A percentile compares a stretch with the other conserved stretches of the same genome.
Conservation (phyloP, 2,797 vertebrate genomes). For the Distichodus sexfasciatus region DNA sequence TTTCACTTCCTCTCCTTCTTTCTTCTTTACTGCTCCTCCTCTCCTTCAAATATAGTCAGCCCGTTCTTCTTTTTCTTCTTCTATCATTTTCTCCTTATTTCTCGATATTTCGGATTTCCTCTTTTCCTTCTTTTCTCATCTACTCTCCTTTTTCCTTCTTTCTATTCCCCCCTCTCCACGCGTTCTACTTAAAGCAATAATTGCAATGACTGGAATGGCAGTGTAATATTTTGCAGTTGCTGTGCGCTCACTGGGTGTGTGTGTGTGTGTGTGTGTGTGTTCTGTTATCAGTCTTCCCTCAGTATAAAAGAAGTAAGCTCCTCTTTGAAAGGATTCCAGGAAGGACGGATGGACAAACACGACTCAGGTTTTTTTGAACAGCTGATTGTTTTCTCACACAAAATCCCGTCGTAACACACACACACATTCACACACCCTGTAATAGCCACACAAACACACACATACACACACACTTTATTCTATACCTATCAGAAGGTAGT, state of each 20-base stretch:
- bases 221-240: not conserved
- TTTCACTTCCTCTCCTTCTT: too few relatives aligned
- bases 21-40: too few relatives aligned
- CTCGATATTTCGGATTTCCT: too few relatives aligned
- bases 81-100: too few relatives aligned
- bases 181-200: too few relatives aligned
- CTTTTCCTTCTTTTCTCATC: too few relatives aligned
- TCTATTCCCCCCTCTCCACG: too few relatives aligned
- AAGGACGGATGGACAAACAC: slow-evolving; percentile 88
- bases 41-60: too few relatives aligned
- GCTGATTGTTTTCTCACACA: not conserved
- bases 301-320: slow-evolving; percentile 77
- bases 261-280: slow-evolving; percentile 10
- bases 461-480: not conserved
- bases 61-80: too few relatives aligned
- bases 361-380: slow-evolving; percentile 82
- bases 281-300: slow-evolving; percentile 58
- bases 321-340: slow-evolving; percentile 86
- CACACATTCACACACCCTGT: not conserved
- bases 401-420: not conserved
- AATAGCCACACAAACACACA: not conserved
- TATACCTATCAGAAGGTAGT: too few relatives aligned
- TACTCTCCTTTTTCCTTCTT: too few relatives aligned
- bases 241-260: not conserved
- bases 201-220: too few relatives aligned